Evolutionary conservation across 2,888 invertebrate species (phyloP), one percentile per base, ranked within the genome.

Genomic region (Yponomeuta plumbellus): DNA sequence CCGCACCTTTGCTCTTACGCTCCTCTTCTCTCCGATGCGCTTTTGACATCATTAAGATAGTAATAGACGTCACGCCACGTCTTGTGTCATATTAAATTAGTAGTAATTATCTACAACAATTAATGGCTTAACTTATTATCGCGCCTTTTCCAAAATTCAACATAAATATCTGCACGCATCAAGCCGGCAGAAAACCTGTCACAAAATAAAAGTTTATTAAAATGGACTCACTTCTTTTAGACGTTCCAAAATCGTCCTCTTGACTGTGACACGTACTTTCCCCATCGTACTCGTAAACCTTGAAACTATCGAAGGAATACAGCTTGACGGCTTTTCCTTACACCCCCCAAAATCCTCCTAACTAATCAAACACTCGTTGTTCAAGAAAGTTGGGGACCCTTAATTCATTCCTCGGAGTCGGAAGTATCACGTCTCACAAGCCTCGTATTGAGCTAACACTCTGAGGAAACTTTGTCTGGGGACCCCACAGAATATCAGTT

Each of bases 301-400:
- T 88, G 80, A 91, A 91, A 81, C 85, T 90, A 75, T 91, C 90
- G 80, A 91, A 88, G 80, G 91, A 91, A 91, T 90, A 91, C 91
- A 91, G 91, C 85, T 89, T 91, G 91, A 73, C 84, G 84, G 80
- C 79, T 86, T 80, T 73, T 70, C 74, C 67, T 71, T 68, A 68
- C 72, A 69, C 62, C 73, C 68, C 71, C 74, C 73, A 72, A 74
- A 76, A 75, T 72, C 70, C 66, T 65, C 59, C 58, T 61, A 59
- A 52, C 66, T 61, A 39, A 56, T 65, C 67, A 69, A 68, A 71
- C 68, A 69, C 44, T 17, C 2, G 44, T 52, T 17, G 17, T 17
- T 13, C 44, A 52, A 52, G 17, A 17, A 17, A 52, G 44, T 52
- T 52, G 68, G 67, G 68, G 69, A 69, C 67, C 67, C 66, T 67